These are phyloP conservation scores for Camponotus pennsylvanicus DNA, from an alignment of 1,140 invertebrate species.

Conservation along the genomic window DNA sequence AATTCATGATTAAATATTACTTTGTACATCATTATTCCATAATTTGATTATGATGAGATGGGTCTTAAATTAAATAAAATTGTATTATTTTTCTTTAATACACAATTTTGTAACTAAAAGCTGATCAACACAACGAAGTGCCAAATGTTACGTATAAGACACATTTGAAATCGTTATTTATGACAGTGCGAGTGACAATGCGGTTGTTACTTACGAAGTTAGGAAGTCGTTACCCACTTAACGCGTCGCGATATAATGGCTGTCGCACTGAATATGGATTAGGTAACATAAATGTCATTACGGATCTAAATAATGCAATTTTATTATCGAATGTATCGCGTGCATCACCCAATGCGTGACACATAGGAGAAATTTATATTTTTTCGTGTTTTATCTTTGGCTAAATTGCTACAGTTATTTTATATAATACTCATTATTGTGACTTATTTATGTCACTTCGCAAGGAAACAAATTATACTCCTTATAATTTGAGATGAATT, in stretches of 20 bases:
- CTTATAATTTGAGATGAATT: neutral
- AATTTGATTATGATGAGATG: too few relatives aligned
- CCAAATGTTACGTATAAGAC: neutral
- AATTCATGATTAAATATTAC: neutral
- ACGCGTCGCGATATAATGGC: neutral
- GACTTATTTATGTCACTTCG: constrained; percentile 17
- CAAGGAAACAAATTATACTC: neutral
- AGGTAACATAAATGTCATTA: constrained; percentile 35
- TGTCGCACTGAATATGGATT: neutral
- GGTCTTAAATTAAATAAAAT: neutral
- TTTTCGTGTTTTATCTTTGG: neutral
- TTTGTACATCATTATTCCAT: neutral
- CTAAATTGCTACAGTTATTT: neutral
- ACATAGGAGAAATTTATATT: neutral
- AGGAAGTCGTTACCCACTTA: neutral
- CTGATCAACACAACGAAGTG: neutral
- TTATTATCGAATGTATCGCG: constrained; percentile 14
- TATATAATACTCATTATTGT: neutral
- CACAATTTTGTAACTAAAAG: neutral
- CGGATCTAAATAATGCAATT: constrained; percentile 12
- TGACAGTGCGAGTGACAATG: neutral
- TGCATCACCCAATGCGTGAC: neutral
- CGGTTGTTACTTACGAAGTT: neutral
- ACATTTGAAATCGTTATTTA: neutral
- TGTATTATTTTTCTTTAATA: neutral